These are phyloP conservation scores for Spodoptera exigua DNA, from an alignment of 2,888 invertebrate species.

Conservation along the genomic window DNA sequence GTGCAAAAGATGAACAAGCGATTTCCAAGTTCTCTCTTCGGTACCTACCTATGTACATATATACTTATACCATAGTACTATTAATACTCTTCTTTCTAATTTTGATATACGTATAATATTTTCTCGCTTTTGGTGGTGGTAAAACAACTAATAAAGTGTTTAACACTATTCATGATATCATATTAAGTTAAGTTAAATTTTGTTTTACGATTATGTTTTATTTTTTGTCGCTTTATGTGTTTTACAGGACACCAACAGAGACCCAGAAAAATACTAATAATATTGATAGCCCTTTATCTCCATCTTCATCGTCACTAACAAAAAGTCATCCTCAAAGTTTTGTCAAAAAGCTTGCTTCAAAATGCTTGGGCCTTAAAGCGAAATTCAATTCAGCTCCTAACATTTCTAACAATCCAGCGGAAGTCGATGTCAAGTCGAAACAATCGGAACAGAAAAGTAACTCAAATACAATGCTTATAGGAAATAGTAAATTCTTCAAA, in stretches of 20 bases:
- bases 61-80: conserved; percentile 8
- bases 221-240: conserved; percentile 85
- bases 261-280: conserved; percentile 85
- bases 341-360: conserved; percentile 88
- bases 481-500: conserved; percentile 87
- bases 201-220: conserved; percentile 67
- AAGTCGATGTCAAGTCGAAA: conserved; percentile 76
- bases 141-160: conserved; percentile 47
- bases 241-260: conserved; percentile 87
- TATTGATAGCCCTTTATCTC: conserved; percentile 81
- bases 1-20: conserved; percentile 2
- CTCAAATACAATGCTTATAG: conserved; percentile 79
- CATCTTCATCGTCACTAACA: conserved; percentile 84
- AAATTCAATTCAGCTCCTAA: conserved; percentile 87
- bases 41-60: conserved; percentile 15
- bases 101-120: conserved; percentile 23
- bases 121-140: conserved; percentile 65
- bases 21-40: conserved; percentile 8
- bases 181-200: conserved; percentile 45
- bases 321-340: conserved; percentile 85
- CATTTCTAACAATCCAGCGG: conserved; percentile 80
- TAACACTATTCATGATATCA: conserved; percentile 44
- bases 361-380: conserved; percentile 86
- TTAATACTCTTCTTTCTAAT: conserved; percentile 28
- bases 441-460: conserved; percentile 72